Evolutionary conservation across 2,888 invertebrate genomes (phyloP), one percentile per base, ranked within the genome.

Genomic region (Euplexia lucipara): DNA sequence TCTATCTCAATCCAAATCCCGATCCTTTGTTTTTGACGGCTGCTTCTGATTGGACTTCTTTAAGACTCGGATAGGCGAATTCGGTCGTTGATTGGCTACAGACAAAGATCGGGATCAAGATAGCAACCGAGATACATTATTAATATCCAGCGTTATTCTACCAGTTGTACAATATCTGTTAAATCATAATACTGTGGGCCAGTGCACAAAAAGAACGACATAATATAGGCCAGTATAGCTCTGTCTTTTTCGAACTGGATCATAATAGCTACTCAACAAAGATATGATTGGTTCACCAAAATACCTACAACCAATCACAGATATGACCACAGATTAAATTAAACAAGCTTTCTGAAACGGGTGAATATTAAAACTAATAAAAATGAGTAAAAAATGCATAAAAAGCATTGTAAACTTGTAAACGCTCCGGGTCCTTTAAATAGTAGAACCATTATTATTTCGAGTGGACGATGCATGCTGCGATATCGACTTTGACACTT

Each of bases 331-430:
- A 20, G 45, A 39, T 47, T 26, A 64, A 73, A 65, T 14, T 16
- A 7, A 45, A n/a, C 12, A 22, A 2, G 20, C 45, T 45, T 22
- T 34, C 8, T 35, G 45, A 39, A 39, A 39, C 14, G 0, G 34
- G 39, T 20, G n/a, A 63, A 42, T 14, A n/a, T 45, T 63, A 51
- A 58, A 70, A 51, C 58, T 77, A 72, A 73, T 39, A 59, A 48
- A n/a, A 70, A 72, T 49, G 42, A 58, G 56, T 70, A 61, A 51
- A 54, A 70, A 16, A 26, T 54, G 44, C 20, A 60, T 30, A 16
- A 14, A 44, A 48, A 73, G n/a, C 42, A 51, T 44, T 67, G 69
- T 74, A 67, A 70, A 68, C 35, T 20, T 75, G 37, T 26, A 54
- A 56, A 53, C 47, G 10, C 9, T 58, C n/a, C 16, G 14, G 34